These are phyloP conservation scores for Cephalopholis sonnerati DNA, from an alignment of 2,113 vertebrate genomes.

Conservation along the genomic window DNA sequence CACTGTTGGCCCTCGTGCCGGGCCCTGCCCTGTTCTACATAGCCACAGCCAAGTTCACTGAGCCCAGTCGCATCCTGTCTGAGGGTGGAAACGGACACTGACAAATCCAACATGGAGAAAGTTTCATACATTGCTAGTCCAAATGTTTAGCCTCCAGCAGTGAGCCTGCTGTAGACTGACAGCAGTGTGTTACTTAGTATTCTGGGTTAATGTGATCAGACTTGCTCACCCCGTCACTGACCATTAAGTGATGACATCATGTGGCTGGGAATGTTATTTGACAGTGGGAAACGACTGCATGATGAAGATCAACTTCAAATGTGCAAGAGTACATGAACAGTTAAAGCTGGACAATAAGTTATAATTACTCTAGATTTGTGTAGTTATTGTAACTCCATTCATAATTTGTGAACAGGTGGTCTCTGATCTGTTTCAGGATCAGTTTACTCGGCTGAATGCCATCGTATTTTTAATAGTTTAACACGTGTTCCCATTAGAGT, in stretches of 20 bases:
- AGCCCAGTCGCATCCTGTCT: conserved; percentile 94
- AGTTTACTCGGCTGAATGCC: background rate
- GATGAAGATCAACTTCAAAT: background rate
- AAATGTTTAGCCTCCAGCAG: too few species aligned
- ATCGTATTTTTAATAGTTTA: background rate
- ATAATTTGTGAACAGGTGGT: background rate
- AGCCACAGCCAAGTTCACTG: conserved; percentile 94
- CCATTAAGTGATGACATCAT: background rate
- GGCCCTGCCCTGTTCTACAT: conserved; percentile 96
- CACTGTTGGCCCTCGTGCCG: conserved; percentile 93
- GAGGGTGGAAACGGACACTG: conserved; percentile 95
- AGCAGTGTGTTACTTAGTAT: background rate
- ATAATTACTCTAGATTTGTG: background rate
- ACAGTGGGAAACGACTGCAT: background rate
- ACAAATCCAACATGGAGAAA: background rate
- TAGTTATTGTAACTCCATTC: background rate
- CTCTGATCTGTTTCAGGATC: background rate
- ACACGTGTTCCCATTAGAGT: background rate
- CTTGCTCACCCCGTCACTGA: background rate
- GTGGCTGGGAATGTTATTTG: too few species aligned
- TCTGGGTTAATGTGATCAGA: background rate
- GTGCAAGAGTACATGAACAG: background rate
- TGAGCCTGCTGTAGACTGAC: background rate
- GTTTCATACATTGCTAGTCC: background rate
- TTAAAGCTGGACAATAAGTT: background rate